Conservation (phyloP, 2,888 invertebrate genomes). For the Drosophila lutescens region DNA sequence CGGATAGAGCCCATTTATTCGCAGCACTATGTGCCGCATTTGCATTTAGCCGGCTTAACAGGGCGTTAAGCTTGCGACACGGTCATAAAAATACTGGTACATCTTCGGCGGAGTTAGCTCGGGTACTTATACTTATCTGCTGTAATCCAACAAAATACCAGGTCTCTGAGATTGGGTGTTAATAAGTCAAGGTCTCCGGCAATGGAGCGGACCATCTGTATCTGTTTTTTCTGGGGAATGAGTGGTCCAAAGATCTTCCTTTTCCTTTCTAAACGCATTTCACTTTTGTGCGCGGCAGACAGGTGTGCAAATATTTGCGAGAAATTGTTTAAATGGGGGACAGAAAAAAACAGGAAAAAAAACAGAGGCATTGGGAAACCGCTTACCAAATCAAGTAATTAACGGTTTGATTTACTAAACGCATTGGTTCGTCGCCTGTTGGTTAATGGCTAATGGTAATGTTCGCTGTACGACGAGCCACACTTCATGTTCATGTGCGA, state of each 20-base stretch:
- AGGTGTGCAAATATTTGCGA: conserved; percentile 60
- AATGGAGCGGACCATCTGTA: conserved; percentile 43
- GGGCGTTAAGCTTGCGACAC: conserved; percentile 78
- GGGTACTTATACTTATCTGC: conserved; percentile 28
- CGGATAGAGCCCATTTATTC: conserved; percentile 59
- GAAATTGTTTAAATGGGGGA: conserved; percentile 60
- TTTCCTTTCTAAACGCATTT: conserved; percentile 77
- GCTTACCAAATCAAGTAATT: conserved; percentile 80
- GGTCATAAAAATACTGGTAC: conserved; percentile 46
- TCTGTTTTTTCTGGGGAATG: background rate
- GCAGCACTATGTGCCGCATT: conserved; percentile 63
- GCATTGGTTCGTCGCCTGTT: conserved; percentile 71
- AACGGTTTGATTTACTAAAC: conserved; percentile 82
- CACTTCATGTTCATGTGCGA: conserved; percentile 46
- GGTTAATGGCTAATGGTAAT: conserved; percentile 20
- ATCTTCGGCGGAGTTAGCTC: conserved; percentile 22
- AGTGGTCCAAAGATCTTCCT: conserved; percentile 44
- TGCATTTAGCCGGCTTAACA: conserved; percentile 75
- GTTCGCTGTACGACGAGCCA: conserved; percentile 23
- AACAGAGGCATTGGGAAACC: conserved; percentile 65
- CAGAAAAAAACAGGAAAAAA: conserved; percentile 26
- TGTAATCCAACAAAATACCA: conserved; percentile 22
- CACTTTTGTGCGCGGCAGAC: conserved; percentile 67
- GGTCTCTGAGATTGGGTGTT: conserved; percentile 53
- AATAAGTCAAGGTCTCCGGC: conserved; percentile 72